Evolutionary conservation across 2,113 vertebrate genomes (phyloP).

Genomic region (Cairina moschata): DNA sequence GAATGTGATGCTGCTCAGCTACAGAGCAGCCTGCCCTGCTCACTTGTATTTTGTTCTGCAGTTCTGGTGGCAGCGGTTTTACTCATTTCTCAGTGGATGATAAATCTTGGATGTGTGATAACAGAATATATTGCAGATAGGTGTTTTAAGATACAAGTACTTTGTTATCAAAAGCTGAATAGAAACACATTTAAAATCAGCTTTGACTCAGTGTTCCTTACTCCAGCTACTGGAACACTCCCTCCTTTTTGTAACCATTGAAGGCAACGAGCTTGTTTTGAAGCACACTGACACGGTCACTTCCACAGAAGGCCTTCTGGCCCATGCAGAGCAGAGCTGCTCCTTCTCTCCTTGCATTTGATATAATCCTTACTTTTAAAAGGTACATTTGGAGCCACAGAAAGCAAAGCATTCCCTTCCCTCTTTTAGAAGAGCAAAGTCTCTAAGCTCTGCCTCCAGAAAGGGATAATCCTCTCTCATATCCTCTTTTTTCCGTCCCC

Average conservation of each 20-base stretch:
- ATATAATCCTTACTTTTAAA: neutral
- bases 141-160: neutral
- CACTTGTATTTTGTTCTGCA: neutral
- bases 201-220: neutral
- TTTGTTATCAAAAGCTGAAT: neutral
- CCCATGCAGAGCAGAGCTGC: neutral
- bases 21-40: neutral
- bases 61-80: neutral
- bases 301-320: neutral
- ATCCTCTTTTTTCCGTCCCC: neutral
- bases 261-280: neutral
- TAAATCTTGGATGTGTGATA: neutral
- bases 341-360: neutral
- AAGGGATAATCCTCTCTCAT: neutral
- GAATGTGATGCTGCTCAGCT: neutral
- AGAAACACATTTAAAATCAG: neutral
- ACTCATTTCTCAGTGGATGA: neutral
- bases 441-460: neutral
- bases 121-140: neutral
- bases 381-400: neutral
- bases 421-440: neutral
- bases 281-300: neutral
- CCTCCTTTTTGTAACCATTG: neutral
- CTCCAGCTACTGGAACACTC: neutral
- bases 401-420: neutral